Evolutionary conservation across 1,140 invertebrate genomes (phyloP).

Genomic region (Philotrypesis tridentata): DNA sequence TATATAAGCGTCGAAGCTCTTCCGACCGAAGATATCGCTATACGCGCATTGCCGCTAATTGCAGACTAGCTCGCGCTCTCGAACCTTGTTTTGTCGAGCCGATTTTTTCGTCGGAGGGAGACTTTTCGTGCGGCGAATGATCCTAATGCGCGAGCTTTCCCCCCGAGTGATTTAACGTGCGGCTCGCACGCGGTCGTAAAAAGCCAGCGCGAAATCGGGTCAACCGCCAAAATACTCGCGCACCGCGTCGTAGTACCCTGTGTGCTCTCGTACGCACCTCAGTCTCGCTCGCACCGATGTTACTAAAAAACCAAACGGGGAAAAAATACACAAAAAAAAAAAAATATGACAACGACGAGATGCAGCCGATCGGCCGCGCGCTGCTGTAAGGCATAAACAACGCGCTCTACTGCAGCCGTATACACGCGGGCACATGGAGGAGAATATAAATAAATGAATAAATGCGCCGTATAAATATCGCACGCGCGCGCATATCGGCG

Average conservation of each 20-base stretch:
- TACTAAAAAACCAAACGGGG: no score
- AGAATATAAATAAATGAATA: slow-evolving; percentile 61
- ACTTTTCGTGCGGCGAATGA: no score
- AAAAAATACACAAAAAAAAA: no score
- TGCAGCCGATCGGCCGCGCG: not conserved
- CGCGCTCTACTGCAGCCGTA: not conserved
- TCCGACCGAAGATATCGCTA: no score
- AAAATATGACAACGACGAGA: not conserved
- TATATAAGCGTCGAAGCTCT: no score
- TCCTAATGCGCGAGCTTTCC: no score
- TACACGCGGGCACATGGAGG: not conserved
- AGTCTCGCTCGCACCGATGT: not conserved
- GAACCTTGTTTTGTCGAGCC: no score
- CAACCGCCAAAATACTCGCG: not conserved
- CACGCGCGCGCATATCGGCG: slow-evolving; percentile 51
- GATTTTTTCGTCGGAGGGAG: no score
- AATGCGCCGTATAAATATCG: slow-evolving; percentile 64
- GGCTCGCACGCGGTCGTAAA: not conserved
- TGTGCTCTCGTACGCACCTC: not conserved
- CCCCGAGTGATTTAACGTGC: not conserved
- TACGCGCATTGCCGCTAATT: no score
- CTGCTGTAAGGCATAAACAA: slow-evolving; percentile 48
- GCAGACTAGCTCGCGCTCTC: no score
- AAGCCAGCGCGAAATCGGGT: not conserved
- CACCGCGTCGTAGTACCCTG: no score